These are phyloP conservation scores for Pristiophorus japonicus DNA, from an alignment of 2,113 vertebrate species.

Conservation along the genomic window DNA sequence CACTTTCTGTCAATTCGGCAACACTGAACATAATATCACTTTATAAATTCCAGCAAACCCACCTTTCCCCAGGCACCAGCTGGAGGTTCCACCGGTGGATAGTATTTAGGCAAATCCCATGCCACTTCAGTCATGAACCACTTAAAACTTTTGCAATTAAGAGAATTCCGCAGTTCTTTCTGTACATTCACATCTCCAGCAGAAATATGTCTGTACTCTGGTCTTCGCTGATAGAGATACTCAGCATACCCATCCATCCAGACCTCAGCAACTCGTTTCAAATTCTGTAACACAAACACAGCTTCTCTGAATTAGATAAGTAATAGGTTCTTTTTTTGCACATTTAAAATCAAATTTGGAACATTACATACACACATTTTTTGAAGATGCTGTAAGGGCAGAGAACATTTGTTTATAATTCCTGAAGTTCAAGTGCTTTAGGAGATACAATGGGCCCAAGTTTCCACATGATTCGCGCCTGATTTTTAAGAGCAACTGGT, in stretches of 20 bases:
- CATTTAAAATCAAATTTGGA: background rate
- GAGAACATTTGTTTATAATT: background rate
- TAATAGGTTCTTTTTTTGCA: background rate
- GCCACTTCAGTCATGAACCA: slow-evolving; percentile 96
- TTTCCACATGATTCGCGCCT: no score
- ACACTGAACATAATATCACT: background rate
- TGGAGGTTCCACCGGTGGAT: slow-evolving; percentile 88
- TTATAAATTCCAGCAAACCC: slow-evolving; percentile 38
- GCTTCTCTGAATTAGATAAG: background rate
- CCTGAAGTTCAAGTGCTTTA: background rate
- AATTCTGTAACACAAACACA: slow-evolving; percentile 62
- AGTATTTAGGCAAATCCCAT: slow-evolving; percentile 90
- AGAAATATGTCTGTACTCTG: slow-evolving; percentile 89
- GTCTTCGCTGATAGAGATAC: slow-evolving; percentile 87
- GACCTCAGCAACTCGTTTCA: slow-evolving; percentile 92
- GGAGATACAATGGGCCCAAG: background rate
- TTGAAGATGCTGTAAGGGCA: background rate
- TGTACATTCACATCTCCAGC: slow-evolving; percentile 77
- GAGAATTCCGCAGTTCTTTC: slow-evolving; percentile 75
- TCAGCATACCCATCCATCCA: slow-evolving; percentile 99
- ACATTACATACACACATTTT: background rate
- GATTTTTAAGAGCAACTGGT: no score
- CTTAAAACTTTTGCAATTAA: slow-evolving; percentile 82
- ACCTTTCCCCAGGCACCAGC: slow-evolving; percentile 94
- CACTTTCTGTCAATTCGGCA: background rate